Percentiles rank a stretch among this genome's conserved stretches.
These are phyloP conservation scores for Pitta sordida DNA, from an alignment of 2,113 vertebrate genomes.

Conservation along the genomic window DNA sequence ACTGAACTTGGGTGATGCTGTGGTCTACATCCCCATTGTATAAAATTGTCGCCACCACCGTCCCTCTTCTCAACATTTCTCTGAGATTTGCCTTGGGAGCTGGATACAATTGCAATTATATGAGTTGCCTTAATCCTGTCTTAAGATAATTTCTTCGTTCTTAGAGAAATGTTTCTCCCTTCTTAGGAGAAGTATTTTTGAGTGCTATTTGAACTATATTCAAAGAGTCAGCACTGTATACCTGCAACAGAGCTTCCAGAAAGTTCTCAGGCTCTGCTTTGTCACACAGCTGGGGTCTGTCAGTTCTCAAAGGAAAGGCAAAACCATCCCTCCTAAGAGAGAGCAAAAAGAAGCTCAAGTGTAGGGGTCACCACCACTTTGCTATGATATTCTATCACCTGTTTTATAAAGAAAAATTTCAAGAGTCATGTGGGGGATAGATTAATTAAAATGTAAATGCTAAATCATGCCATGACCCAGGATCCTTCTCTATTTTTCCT, in stretches of 20 bases:
- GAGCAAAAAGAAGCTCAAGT: background rate
- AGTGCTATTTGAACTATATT: background rate
- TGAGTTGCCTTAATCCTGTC: background rate
- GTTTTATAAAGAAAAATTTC: background rate
- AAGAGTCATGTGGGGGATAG: background rate
- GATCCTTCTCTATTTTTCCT: background rate
- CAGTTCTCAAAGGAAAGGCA: background rate
- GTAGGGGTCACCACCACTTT: background rate
- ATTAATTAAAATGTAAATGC: background rate
- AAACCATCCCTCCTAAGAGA: background rate
- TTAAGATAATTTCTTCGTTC: background rate
- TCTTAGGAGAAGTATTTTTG: background rate
- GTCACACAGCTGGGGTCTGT: background rate
- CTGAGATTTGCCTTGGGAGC: background rate
- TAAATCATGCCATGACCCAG: background rate
- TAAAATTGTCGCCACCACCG: background rate
- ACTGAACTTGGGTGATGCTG: fast-evolving
- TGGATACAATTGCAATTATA: background rate
- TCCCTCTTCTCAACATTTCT: background rate
- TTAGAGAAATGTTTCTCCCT: background rate
- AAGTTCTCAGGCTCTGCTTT: background rate
- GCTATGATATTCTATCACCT: background rate
- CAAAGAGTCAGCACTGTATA: background rate
- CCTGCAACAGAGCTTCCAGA: background rate
- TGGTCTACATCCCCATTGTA: background rate